Base-by-base conservation (phyloP, 2,113 vertebrate species). In the Zeus faber region DNA sequence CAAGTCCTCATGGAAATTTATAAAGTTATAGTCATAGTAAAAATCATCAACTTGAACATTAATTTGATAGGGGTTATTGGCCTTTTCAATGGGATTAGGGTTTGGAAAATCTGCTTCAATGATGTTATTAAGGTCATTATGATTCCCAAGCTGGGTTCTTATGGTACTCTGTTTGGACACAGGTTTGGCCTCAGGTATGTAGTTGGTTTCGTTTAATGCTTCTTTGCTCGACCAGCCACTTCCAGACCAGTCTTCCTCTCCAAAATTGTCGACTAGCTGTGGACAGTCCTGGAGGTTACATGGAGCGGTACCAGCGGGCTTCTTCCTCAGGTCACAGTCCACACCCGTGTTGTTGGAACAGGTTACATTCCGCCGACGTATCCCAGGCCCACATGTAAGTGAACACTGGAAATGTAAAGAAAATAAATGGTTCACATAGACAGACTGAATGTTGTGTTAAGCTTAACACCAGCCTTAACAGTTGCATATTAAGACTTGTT, bases 21-120 rank as follows among this genome's bases (percentile, higher is more conserved):
- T 98, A 2, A 99, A 99, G 59, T 99, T 99, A 7, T 99, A 99
- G 74, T 99, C 96, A 0, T 99, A 99, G 77, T 98, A 99, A 76
- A 98, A 99, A 29, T 98, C 95, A 1, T 98, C 97, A 0, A 99
- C 91, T 2, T 90, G 83, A 51, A 93, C 71, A 0, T 88, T 87
- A 21, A 61, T 85, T 21, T 71, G 50, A 4, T 62, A 16, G 6
- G 61, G 57, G 6, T 81, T 73, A 1, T 85, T 53, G 0, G 62
- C 49, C 70, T 91, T 70, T 74, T 91, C 40, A 24, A 88, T 24
- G 48, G 70, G 66, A 54, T 75, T 89, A 26, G 46, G 72, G 41
- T 82, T 47, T 6, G 90, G 77, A 39, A 89, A 92, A 37, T 90
- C 86, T 6, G 85, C 88, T 60, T 89, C 91, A 0, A 80, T 17